phyloP scores from a whole-genome alignment of 2,113 vertebrate species.

The Psittacula cyanocephala region DNA sequence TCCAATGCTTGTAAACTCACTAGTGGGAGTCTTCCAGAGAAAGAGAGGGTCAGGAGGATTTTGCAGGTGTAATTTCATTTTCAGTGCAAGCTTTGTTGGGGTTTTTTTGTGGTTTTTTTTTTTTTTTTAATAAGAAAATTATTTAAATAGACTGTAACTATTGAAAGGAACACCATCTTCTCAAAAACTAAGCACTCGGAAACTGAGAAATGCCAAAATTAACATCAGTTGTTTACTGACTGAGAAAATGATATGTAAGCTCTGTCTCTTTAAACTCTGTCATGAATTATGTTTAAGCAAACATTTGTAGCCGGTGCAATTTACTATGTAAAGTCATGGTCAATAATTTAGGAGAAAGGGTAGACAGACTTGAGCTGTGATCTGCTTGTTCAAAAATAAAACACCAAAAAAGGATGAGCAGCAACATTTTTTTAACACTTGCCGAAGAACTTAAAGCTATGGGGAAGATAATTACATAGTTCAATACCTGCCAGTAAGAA shows the following conservation, averaged over 20 bases:
- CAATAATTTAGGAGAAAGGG: slow-evolving; percentile 59
- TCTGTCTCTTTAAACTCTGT: slow-evolving; percentile 51
- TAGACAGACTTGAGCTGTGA: slow-evolving; percentile 35
- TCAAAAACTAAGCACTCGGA: slow-evolving; percentile 9
- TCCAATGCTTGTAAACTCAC: neutral
- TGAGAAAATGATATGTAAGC: slow-evolving; percentile 33
- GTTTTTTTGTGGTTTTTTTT: neutral
- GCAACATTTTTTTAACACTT: neutral
- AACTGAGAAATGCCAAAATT: slow-evolving; percentile 48
- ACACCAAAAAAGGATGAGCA: neutral
- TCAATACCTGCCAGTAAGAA: neutral
- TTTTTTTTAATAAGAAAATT: neutral
- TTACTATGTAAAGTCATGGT: slow-evolving; percentile 57
- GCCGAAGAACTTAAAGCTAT: neutral
- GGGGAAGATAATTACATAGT: neutral
- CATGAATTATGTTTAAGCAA: slow-evolving; percentile 59
- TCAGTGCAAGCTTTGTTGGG: neutral
- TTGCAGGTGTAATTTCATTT: neutral
- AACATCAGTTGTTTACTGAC: slow-evolving; percentile 56
- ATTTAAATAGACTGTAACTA: neutral
- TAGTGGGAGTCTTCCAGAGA: neutral
- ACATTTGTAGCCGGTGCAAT: slow-evolving; percentile 47
- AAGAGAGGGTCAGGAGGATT: neutral
- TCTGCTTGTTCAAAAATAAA: slow-evolving; percentile 31
- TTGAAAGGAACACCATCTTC: slow-evolving; percentile 12